phyloP scores from a whole-genome alignment of 2,797 vertebrate genomes.

The Anisognathus igniventris region DNA sequence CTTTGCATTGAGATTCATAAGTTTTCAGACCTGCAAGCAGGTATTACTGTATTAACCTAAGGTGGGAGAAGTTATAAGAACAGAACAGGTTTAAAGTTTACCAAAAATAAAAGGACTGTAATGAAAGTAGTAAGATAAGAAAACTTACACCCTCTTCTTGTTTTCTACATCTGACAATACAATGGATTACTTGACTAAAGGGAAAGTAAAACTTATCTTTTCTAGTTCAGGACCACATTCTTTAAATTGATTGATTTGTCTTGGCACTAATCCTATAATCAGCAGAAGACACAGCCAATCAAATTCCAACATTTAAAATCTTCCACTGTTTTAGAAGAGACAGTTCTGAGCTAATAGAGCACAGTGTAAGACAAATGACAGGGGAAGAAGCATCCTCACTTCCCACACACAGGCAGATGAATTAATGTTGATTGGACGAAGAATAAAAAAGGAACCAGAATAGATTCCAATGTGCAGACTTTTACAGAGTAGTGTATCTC shows the following conservation, averaged over 20 bases:
- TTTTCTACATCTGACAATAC: neutral
- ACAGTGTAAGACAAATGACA: neutral
- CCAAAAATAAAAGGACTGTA: neutral
- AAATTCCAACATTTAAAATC: neutral
- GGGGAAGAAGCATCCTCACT: neutral
- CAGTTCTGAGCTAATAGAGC: neutral
- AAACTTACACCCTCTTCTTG: neutral
- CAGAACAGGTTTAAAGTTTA: neutral
- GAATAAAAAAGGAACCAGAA: neutral
- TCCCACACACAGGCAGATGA: slow-evolving; percentile 3
- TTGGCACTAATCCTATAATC: slow-evolving; percentile 13
- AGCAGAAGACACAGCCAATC: neutral
- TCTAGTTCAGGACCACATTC: neutral
- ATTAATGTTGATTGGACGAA: neutral
- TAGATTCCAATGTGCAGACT: neutral
- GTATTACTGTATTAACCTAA: neutral
- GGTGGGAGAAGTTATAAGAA: neutral
- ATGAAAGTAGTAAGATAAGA: neutral
- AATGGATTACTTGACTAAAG: neutral
- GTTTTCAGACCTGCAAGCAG: neutral
- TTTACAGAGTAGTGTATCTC: neutral
- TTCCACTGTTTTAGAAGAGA: neutral
- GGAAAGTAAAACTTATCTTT: slow-evolving; percentile 29
- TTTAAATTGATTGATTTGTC: slow-evolving; percentile 24
- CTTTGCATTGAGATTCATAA: neutral